A percentile compares a stretch with the other conserved stretches of the same genome.
These are phyloP conservation scores for Diaprepes abbreviatus DNA, from an alignment of 2,888 invertebrate genomes.

Conservation along the genomic window DNA sequence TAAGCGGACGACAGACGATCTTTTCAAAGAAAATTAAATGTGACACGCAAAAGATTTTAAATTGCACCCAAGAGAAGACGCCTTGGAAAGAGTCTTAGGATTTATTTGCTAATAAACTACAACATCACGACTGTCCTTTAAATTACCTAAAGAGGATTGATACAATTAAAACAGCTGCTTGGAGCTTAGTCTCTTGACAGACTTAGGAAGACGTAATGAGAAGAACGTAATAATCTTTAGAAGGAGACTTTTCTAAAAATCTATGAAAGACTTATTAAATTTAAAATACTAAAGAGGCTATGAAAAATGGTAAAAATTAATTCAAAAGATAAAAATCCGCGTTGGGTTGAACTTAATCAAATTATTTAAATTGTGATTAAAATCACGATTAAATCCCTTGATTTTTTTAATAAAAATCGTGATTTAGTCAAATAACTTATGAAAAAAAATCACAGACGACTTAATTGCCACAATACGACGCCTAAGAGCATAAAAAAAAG, in stretches of 20 bases:
- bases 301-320: too few relatives aligned
- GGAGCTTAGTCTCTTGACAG: background rate
- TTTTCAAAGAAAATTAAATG: conserved; percentile 6
- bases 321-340: too few relatives aligned
- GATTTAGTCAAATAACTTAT: too few relatives aligned
- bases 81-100: conserved; percentile 48
- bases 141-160: conserved; percentile 64
- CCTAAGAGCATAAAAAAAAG: too few relatives aligned
- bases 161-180: conserved; percentile 61
- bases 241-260: background rate
- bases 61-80: background rate
- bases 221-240: background rate
- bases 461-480: too few relatives aligned
- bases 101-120: conserved; percentile 63
- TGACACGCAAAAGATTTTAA: conserved; percentile 8
- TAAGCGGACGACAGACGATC: background rate
- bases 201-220: background rate
- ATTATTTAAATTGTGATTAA: too few relatives aligned
- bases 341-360: too few relatives aligned
- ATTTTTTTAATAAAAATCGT: too few relatives aligned
- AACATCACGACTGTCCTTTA: conserved; percentile 56
- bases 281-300: too few relatives aligned
- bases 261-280: too few relatives aligned
- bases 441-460: too few relatives aligned
- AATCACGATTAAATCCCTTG: too few relatives aligned